A percentile compares a stretch with the other conserved stretches of the same genome.
These are phyloP conservation scores for Corvus hawaiiensis DNA, from an alignment of 2,113 vertebrate genomes.

Conservation along the genomic window DNA sequence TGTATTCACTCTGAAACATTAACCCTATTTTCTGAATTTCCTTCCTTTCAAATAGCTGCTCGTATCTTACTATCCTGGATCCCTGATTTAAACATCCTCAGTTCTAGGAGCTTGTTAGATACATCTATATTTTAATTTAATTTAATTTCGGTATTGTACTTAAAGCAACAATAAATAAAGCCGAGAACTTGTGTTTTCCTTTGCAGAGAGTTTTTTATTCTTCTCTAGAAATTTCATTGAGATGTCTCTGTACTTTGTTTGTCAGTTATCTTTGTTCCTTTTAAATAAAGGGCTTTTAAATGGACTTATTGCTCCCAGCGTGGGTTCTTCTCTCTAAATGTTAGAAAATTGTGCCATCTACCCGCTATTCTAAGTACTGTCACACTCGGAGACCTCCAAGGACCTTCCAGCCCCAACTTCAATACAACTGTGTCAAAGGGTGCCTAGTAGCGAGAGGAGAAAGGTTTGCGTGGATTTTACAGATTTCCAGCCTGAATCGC, in stretches of 20 bases:
- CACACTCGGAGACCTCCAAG: slow-evolving; percentile 84
- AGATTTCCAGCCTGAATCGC: slow-evolving; percentile 63
- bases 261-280: slow-evolving; percentile 86
- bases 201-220: slow-evolving; percentile 65
- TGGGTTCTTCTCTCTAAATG: slow-evolving; percentile 89
- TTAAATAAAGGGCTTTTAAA: slow-evolving; percentile 88
- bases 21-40: slow-evolving; percentile 54
- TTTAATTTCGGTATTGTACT: slow-evolving; percentile 58
- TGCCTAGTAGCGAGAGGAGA: slow-evolving; percentile 61
- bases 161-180: slow-evolving; percentile 54
- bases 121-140: slow-evolving; percentile 38
- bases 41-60: slow-evolving; percentile 28
- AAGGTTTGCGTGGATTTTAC: slow-evolving; percentile 65
- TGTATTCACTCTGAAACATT: slow-evolving; percentile 39
- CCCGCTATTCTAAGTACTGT: slow-evolving; percentile 97
- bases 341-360: slow-evolving; percentile 99
- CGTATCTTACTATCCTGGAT: slow-evolving; percentile 6
- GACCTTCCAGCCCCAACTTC: slow-evolving; percentile 82
- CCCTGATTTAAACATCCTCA: not conserved
- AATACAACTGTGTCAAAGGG: slow-evolving; percentile 78
- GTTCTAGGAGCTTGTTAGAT: not conserved
- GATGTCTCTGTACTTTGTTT: slow-evolving; percentile 80
- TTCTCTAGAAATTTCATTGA: slow-evolving; percentile 81
- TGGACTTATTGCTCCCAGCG: slow-evolving; percentile 82
- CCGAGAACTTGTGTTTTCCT: slow-evolving; percentile 59